Conservation (phyloP, 2,113 vertebrate genomes). For the Okapia johnstoni region DNA sequence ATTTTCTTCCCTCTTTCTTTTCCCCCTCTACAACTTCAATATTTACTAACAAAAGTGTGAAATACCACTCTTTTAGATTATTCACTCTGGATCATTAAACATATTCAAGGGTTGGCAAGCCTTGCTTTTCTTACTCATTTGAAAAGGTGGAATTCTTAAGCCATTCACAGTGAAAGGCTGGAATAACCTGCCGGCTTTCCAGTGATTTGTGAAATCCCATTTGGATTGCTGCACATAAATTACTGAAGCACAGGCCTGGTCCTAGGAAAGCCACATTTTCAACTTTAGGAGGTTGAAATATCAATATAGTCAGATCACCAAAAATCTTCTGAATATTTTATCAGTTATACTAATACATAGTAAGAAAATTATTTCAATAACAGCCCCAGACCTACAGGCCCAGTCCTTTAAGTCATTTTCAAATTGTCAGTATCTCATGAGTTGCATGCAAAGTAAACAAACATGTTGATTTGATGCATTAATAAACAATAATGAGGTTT, state of each 20-base stretch:
- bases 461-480: conserved; percentile 30
- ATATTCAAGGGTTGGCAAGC: not conserved
- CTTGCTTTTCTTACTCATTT: not conserved
- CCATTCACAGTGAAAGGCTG: not conserved
- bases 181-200: not conserved
- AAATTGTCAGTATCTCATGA: not conserved
- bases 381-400: not conserved
- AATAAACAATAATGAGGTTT: conserved; percentile 49
- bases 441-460: not conserved
- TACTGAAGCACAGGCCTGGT: not conserved
- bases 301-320: not conserved
- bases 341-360: not conserved
- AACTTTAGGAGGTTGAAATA: not conserved
- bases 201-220: not conserved
- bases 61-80: not conserved
- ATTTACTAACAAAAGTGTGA: not conserved
- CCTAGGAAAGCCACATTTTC: not conserved
- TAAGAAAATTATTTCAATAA: not conserved
- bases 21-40: not conserved
- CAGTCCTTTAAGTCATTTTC: not conserved
- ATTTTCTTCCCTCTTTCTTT: not conserved
- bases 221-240: not conserved
- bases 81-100: not conserved
- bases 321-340: not conserved
- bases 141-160: not conserved